These are phyloP conservation scores for Muscicapa adusta DNA, from an alignment of 2,113 vertebrate genomes.

Conservation along the genomic window DNA sequence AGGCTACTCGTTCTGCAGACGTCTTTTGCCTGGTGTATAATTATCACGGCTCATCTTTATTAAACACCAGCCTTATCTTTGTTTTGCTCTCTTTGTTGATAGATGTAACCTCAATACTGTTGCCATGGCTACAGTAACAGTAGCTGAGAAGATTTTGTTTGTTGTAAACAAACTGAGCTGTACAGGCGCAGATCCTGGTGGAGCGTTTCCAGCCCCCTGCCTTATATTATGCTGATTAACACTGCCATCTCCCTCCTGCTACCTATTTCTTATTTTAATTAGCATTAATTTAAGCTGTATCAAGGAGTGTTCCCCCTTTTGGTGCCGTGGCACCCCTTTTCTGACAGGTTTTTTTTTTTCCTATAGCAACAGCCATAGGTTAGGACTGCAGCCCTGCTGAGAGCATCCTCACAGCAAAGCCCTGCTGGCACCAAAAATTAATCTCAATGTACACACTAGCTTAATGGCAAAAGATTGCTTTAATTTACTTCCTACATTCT, in stretches of 20 bases:
- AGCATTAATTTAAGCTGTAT: slow-evolving; percentile 20
- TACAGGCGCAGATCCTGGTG: slow-evolving; percentile 27
- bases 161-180: slow-evolving; percentile 73
- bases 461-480: slow-evolving; percentile 37
- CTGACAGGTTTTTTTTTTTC: not conserved
- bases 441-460: slow-evolving; percentile 22
- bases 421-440: slow-evolving; percentile 37
- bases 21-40: slow-evolving; percentile 55
- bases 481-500: slow-evolving; percentile 42
- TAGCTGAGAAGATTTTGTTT: slow-evolving; percentile 73
- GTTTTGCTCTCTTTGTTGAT: slow-evolving; percentile 71
- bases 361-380: not conserved
- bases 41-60: slow-evolving; percentile 72
- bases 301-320: not conserved
- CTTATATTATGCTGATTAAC: slow-evolving; percentile 42
- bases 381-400: not conserved
- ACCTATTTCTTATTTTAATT: slow-evolving; percentile 48
- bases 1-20: not conserved
- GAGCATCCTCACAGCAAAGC: not conserved
- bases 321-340: not conserved
- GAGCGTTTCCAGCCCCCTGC: slow-evolving; percentile 22
- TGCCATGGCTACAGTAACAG: slow-evolving; percentile 71
- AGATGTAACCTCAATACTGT: slow-evolving; percentile 72
- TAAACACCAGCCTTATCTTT: slow-evolving; percentile 70
- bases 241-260: slow-evolving; percentile 20